Conservation (phyloP, 2,797 vertebrate species). For the Paratrypauchen microcephalus region DNA sequence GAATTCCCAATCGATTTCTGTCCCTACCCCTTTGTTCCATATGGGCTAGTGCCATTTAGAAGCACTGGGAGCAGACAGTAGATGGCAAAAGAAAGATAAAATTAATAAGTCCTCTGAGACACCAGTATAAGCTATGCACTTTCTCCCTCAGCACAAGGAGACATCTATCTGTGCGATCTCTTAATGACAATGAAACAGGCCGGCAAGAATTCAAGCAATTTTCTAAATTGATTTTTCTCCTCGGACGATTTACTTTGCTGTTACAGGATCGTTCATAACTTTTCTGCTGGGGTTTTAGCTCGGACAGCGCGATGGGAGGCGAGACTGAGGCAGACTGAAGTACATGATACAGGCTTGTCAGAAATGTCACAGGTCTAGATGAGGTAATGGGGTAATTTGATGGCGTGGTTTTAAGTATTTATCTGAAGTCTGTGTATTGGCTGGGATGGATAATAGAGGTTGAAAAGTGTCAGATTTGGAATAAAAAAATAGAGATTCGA, state of each 20-base stretch:
- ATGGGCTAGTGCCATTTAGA: conserved; percentile 21
- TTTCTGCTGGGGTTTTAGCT: conserved; percentile 45
- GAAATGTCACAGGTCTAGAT: conserved; percentile 5
- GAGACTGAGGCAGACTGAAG: conserved; percentile 5
- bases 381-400: conserved; percentile 5
- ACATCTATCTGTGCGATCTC: conserved; percentile 63
- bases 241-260: conserved; percentile 70
- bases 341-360: conserved; percentile 5
- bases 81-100: conserved; percentile 34
- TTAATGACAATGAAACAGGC: conserved; percentile 72
- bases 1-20: conserved; percentile 32
- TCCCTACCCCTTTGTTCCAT: conserved; percentile 10
- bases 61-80: conserved; percentile 18
- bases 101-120: conserved; percentile 54
- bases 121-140: conserved; percentile 35
- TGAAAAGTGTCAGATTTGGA: neutral
- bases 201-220: conserved; percentile 76
- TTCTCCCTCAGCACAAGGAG: conserved; percentile 45
- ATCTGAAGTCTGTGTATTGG: conserved; percentile 1
- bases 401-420: neutral
- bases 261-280: conserved; percentile 68
- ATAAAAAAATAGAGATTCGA: neutral
- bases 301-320: conserved; percentile 29
- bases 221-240: conserved; percentile 78
- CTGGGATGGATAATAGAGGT: neutral